Evolutionary conservation across 2,113 vertebrate species (phyloP), one percentile per base, ranked within the genome.

Genomic region (Macaca nemestrina): DNA sequence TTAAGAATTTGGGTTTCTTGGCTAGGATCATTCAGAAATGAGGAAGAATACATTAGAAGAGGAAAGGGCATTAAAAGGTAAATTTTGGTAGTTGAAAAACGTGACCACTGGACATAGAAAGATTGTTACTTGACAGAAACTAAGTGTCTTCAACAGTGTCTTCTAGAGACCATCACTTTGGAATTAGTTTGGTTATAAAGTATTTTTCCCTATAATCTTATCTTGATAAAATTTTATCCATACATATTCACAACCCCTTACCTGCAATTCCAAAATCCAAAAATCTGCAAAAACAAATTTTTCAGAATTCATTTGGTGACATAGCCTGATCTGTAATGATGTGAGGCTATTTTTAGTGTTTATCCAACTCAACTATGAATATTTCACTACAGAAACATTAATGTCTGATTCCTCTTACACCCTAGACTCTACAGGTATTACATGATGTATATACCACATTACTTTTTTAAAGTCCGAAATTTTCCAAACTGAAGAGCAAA

Each of bases 311-410:
- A 27, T 87, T 97, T 75, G 22, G 20, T 83, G 22, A 91, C 12
- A 79, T 2, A 93, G 59, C 40, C 48, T 70, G 55, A 72, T 76
- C 7, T 79, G 52, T 90, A 96, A 59, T 27, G 7, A 35, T 72
- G 8, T 88, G 75, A 94, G 25, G 64, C 52, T 90, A 38, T 43
- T 92, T 48, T 85, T 86, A 30, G 3, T 55, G 18, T 67, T 73
- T 64, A 52, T 20, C 13, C 10, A 10, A 81, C n/a, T 55, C 67
- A 75, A 4, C 38, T 92, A 38, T 75, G 35, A 30, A 48, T 88
- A 70, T 82, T 82, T 97, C 16, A 81, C 9, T 79, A 8, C 32
- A 97, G 45, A 83, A 97, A 72, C 27, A 85, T 45, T 57, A 83
- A 68, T 93, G 27, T 78, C 79, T 97, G 70, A 64, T 83, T 93